Percentiles rank a stretch among this genome's conserved stretches.
Evolutionary conservation across 2,888 invertebrate genomes (phyloP).

Genomic region (Cremastobaeus sp.): DNA sequence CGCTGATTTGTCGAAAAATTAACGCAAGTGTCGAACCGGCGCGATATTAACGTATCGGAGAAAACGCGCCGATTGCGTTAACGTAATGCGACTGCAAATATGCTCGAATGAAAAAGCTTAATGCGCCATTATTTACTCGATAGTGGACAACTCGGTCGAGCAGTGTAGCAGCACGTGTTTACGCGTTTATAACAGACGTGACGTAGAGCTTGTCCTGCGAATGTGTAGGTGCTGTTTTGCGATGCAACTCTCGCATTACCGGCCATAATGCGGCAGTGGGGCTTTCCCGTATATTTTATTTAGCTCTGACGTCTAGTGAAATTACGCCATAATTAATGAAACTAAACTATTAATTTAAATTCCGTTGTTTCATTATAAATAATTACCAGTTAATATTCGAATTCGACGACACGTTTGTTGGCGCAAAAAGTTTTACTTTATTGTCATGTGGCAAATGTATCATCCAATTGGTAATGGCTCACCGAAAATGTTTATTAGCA

Average conservation of each 20-base stretch:
- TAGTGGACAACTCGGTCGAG: constrained; percentile 75
- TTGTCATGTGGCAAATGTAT: too few relatives aligned
- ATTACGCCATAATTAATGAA: constrained; percentile 77
- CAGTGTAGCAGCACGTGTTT: constrained; percentile 75
- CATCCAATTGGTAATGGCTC: too few relatives aligned
- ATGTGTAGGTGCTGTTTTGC: constrained; percentile 69
- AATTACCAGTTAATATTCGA: constrained; percentile 77
- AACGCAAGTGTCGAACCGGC: background rate
- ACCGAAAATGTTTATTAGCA: too few relatives aligned
- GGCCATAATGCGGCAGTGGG: constrained; percentile 73
- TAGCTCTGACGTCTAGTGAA: constrained; percentile 74
- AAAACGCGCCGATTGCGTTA: constrained; percentile 42
- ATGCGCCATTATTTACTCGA: constrained; percentile 78
- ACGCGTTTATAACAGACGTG: constrained; percentile 77
- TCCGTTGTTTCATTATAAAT: constrained; percentile 78
- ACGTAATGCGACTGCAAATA: constrained; percentile 62
- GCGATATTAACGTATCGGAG: constrained; percentile 32
- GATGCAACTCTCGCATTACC: constrained; percentile 72
- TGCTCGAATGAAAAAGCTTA: constrained; percentile 76
- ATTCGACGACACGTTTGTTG: constrained; percentile 66
- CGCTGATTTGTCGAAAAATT: background rate
- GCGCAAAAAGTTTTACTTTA: constrained; percentile 52
- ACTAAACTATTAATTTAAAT: constrained; percentile 78
- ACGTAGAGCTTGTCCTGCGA: constrained; percentile 70
- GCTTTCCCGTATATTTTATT: constrained; percentile 76